A percentile compares a stretch with the other conserved stretches of the same genome.
Conservation (phyloP, 2,888 invertebrate genomes). For the Lymantria dispar region DNA sequence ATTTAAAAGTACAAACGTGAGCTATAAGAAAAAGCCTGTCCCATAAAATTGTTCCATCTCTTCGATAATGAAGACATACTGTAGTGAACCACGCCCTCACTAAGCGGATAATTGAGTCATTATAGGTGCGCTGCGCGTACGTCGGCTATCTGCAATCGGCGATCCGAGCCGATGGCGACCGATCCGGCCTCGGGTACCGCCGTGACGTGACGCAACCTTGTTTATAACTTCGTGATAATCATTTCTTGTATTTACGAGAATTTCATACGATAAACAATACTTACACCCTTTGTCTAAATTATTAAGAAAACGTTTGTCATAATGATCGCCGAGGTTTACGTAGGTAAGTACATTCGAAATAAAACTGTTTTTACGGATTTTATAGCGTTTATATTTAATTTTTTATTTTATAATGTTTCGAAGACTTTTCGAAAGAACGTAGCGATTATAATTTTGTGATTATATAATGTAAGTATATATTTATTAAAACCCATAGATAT, state of each 20-base stretch:
- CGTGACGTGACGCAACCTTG: conserved; percentile 18
- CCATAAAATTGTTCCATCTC: conserved; percentile 36
- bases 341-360: no score
- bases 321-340: no score
- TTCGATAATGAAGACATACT: conserved; percentile 77
- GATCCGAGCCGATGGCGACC: conserved; percentile 39
- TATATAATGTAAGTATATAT: no score
- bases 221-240: conserved; percentile 10
- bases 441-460: no score
- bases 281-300: not conserved
- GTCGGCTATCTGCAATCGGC: conserved; percentile 56
- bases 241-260: conserved; percentile 8
- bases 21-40: conserved; percentile 12
- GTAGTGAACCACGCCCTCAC: conserved; percentile 66
- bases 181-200: conserved; percentile 54
- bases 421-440: no score
- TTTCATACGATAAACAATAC: not conserved
- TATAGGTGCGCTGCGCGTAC: conserved; percentile 72
- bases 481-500: no score
- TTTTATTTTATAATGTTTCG: no score
- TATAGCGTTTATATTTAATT: no score
- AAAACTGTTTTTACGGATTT: no score
- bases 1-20: not conserved
- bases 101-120: conserved; percentile 83
- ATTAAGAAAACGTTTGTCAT: no score